Evolutionary conservation across 1,140 invertebrate species (phyloP), one percentile per base, ranked within the genome.

Genomic region (Dinoponera quadriceps): DNA sequence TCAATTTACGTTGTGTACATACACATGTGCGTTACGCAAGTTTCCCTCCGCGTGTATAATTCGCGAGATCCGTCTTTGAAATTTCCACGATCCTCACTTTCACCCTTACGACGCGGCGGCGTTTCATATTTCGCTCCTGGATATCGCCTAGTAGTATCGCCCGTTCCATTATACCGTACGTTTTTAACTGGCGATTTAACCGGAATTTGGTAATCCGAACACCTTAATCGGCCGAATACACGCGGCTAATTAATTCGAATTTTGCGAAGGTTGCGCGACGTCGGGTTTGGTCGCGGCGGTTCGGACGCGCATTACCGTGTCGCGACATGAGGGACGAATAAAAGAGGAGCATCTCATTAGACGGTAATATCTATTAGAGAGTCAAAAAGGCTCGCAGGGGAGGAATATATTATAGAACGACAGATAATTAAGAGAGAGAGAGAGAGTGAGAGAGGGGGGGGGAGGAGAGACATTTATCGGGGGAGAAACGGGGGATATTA

Each of bases 401-500:
- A 44, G 38, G 38, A 44, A 44, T 44, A 44, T 7, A 44, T 44
- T 44, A 44, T 44, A 9, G 38, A 0, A 44, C 38, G 38, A 44
- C 0, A 11, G 7, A 44, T 3, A 44, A 44, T 44, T 44, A 69
- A 57, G 51, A 57, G 33, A 55, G 22, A 29, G 44, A 44, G 13
- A 33, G 22, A 68, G 63, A 55, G 29, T 16, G 38, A 68, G 9
- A 20, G n/a, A 38, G 27, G 55, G 27, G 38, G 54, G 18, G 55
- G 22, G 68, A 38, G 22, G 63, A 22, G 65, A 71, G 75, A 71
- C 44, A 69, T 69, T 80, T 80, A 80, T 80, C 33, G 65, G 25
- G 7, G 69, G 16, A 48, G 18, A 29, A 78, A 80, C 75, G 57
- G 75, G 25, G 25, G 38, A 80, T 69, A 78, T 80, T 69, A 69